phyloP scores from a whole-genome alignment of 2,888 invertebrate species.

The Lepidochitona cinerea region DNA sequence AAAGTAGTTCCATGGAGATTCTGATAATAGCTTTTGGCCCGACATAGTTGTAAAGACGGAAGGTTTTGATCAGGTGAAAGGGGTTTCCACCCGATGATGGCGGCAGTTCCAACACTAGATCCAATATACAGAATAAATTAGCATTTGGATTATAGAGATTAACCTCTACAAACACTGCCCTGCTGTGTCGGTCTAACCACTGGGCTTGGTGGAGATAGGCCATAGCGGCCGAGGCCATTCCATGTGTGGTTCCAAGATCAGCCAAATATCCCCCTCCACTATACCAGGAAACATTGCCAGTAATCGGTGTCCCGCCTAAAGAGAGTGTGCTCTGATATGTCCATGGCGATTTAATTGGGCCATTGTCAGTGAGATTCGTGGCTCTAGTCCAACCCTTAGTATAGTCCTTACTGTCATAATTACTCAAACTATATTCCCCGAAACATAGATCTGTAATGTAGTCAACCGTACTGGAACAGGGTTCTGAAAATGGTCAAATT shows the following conservation, averaged over 20 bases:
- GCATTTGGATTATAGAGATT: slow-evolving; percentile 33
- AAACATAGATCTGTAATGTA: background rate
- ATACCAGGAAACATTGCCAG: slow-evolving; percentile 61
- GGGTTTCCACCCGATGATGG: background rate
- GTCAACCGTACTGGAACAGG: too few species aligned
- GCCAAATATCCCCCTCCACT: slow-evolving; percentile 38
- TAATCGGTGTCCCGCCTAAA: slow-evolving; percentile 58
- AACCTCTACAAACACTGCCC: slow-evolving; percentile 41
- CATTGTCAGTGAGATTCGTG: background rate
- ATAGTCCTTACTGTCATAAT: slow-evolving; percentile 30
- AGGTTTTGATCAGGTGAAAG: background rate
- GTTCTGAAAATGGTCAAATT: too few species aligned
- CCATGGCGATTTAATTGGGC: slow-evolving; percentile 1
- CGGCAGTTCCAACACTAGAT: slow-evolving; percentile 32
- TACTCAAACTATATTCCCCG: slow-evolving; percentile 22
- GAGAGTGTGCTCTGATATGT: slow-evolving; percentile 46
- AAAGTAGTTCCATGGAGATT: slow-evolving; percentile 43
- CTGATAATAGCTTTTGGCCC: slow-evolving; percentile 30
- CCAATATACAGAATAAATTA: slow-evolving; percentile 31
- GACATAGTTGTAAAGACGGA: slow-evolving; percentile 29
- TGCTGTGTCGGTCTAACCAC: slow-evolving; percentile 32
- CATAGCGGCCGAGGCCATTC: slow-evolving; percentile 14
- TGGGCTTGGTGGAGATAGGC: slow-evolving; percentile 15
- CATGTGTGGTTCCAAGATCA: slow-evolving; percentile 18
- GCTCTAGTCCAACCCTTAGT: slow-evolving; percentile 25